A percentile compares a stretch with the other conserved stretches of the same genome.
phyloP scores from a whole-genome alignment of 1,140 invertebrate genomes.

The Lepidurus packardi region DNA sequence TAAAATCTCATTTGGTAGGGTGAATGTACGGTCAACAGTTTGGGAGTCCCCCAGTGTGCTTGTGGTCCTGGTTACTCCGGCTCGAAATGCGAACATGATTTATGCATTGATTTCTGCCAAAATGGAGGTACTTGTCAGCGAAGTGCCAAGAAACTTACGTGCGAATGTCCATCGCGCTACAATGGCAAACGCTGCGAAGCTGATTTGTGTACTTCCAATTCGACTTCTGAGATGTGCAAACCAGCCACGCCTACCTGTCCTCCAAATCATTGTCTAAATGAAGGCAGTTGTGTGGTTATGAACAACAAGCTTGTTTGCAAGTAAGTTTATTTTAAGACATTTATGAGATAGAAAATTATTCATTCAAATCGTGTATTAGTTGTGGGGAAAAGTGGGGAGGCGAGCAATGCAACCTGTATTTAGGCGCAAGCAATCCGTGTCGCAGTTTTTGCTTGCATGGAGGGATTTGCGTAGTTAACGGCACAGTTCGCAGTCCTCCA shows the following conservation, averaged over 20 bases:
- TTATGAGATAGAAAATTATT: background rate
- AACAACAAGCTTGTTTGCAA: conserved; percentile 44
- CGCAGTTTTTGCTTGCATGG: conserved; percentile 52
- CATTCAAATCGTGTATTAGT: conserved; percentile 37
- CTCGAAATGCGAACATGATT: conserved; percentile 37
- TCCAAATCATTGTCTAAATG: conserved; percentile 44
- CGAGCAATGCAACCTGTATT: conserved; percentile 47
- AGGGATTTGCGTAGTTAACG: conserved; percentile 49
- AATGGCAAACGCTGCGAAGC: conserved; percentile 54
- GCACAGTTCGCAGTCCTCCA: conserved; percentile 27
- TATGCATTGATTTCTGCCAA: conserved; percentile 46
- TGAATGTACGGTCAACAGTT: conserved; percentile 38
- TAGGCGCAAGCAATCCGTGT: conserved; percentile 56
- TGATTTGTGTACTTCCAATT: conserved; percentile 46
- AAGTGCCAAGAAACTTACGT: conserved; percentile 39
- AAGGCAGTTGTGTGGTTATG: conserved; percentile 45
- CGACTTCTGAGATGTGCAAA: conserved; percentile 34
- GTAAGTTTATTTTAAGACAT: conserved; percentile 36
- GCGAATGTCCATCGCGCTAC: conserved; percentile 50
- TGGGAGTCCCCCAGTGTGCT: conserved; percentile 44
- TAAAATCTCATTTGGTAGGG: conserved; percentile 36
- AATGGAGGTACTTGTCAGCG: conserved; percentile 49
- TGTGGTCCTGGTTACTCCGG: conserved; percentile 37
- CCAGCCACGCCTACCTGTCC: conserved; percentile 36
- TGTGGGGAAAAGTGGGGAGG: conserved; percentile 52